Percentiles rank a stretch among this genome's conserved stretches.
Evolutionary conservation across 2,113 vertebrate genomes (phyloP).

Genomic region (Pelobates fuscus): DNA sequence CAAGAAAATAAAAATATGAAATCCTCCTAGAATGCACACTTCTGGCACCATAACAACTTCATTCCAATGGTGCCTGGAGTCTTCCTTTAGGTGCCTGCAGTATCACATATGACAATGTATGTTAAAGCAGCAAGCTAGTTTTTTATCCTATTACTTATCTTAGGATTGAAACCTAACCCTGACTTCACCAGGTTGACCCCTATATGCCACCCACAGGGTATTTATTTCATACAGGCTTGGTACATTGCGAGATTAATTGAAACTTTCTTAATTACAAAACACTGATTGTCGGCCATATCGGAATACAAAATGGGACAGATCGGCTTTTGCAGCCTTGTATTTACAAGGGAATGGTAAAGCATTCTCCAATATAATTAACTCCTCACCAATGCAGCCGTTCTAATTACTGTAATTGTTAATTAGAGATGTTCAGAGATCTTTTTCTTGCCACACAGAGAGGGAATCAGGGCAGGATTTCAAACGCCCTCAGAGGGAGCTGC

Average conservation of each 20-base stretch:
- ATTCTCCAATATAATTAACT: slow-evolving; percentile 47
- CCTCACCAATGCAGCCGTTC: slow-evolving; percentile 41
- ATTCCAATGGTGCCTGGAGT: too few species aligned
- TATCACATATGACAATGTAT: too few species aligned
- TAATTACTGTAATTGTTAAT: slow-evolving; percentile 50
- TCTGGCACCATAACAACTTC: too few species aligned
- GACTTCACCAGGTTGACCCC: too few species aligned
- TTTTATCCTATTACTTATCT: too few species aligned
- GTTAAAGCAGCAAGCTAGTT: too few species aligned
- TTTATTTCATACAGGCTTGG: not conserved
- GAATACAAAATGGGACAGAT: slow-evolving; percentile 27
- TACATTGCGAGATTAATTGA: slow-evolving; percentile 3
- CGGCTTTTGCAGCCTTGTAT: slow-evolving; percentile 32
- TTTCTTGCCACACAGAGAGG: slow-evolving; percentile 43
- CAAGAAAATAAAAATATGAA: too few species aligned
- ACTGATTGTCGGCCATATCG: slow-evolving; percentile 17
- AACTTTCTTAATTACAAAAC: slow-evolving; percentile 8
- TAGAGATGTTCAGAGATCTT: slow-evolving; percentile 47
- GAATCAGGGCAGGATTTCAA: slow-evolving; percentile 43
- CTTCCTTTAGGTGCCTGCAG: too few species aligned
- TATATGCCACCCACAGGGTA: not conserved
- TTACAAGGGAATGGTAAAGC: slow-evolving; percentile 32
- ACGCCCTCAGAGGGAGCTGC: slow-evolving; percentile 37
- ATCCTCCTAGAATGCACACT: too few species aligned
- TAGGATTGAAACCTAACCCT: too few species aligned